A percentile compares a stretch with the other conserved stretches of the same genome.
Evolutionary conservation across 1,140 invertebrate genomes (phyloP).

Genomic region (Drosophila sechellia): DNA sequence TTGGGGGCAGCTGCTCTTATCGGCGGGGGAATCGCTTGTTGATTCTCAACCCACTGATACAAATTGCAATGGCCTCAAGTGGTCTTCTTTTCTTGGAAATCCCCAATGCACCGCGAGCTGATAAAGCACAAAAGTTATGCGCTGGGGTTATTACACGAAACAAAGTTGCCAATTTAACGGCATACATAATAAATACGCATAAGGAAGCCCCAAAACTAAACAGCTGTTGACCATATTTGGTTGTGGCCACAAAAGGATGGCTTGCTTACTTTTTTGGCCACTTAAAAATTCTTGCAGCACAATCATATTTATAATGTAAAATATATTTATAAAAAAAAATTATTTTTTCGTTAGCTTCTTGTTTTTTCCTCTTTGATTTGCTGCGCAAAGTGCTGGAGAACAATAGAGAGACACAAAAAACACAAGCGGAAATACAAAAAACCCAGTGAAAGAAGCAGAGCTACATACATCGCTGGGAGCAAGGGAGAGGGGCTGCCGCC

Average conservation of each 20-base stretch:
- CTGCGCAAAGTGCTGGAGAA: slow-evolving; percentile 71
- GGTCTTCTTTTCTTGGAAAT: slow-evolving; percentile 68
- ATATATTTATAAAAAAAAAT: slow-evolving; percentile 43
- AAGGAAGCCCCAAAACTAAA: slow-evolving; percentile 45
- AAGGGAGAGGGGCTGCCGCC: slow-evolving; percentile 29
- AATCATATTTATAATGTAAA: slow-evolving; percentile 47
- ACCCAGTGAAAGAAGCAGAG: slow-evolving; percentile 40
- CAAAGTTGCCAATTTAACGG: slow-evolving; percentile 53
- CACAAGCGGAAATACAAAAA: slow-evolving; percentile 72
- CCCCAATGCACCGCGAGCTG: slow-evolving; percentile 51
- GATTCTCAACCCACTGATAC: slow-evolving; percentile 37
- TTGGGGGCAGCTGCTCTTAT: slow-evolving; percentile 29
- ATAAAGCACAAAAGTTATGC: slow-evolving; percentile 59
- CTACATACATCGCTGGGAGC: slow-evolving; percentile 18
- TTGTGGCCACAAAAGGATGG: slow-evolving; percentile 70
- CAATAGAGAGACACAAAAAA: slow-evolving; percentile 55
- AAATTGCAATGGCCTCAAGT: slow-evolving; percentile 58
- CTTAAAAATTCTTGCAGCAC: slow-evolving; percentile 67
- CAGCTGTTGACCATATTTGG: slow-evolving; percentile 72
- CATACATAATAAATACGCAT: slow-evolving; percentile 43
- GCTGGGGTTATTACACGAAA: slow-evolving; percentile 3
- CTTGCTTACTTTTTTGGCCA: slow-evolving; percentile 53
- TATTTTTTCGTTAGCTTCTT: slow-evolving; percentile 32
- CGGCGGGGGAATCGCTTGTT: slow-evolving; percentile 29
- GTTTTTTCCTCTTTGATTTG: slow-evolving; percentile 61